A percentile compares a stretch with the other conserved stretches of the same genome.
These are phyloP conservation scores for Microtus ochrogaster DNA, from an alignment of 2,113 vertebrate species.

Conservation along the genomic window DNA sequence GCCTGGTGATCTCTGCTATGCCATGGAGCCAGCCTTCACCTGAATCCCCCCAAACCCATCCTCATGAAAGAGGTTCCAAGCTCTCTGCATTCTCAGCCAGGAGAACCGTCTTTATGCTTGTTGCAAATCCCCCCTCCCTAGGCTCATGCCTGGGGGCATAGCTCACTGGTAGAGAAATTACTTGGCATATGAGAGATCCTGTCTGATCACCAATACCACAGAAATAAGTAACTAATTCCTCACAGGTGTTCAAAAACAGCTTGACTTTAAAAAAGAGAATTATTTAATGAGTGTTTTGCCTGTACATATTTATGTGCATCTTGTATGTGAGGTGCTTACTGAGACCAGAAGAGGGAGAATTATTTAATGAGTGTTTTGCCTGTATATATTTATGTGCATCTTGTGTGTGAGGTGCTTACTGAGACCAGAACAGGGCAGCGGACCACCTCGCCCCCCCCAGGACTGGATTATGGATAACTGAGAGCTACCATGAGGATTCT, in stretches of 20 bases:
- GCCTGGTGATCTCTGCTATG: neutral
- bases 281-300: neutral
- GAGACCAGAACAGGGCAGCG: neutral
- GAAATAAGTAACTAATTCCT: neutral
- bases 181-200: neutral
- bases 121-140: neutral
- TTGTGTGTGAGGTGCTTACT: neutral
- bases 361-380: neutral
- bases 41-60: neutral
- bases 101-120: neutral
- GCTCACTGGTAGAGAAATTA: neutral
- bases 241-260: neutral
- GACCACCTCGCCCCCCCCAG: neutral
- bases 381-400: neutral
- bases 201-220: neutral
- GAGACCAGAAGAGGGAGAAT: neutral
- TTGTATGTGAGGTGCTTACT: neutral
- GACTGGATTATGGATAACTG: neutral
- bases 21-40: neutral
- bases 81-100: neutral
- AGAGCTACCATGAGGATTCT: neutral
- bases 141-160: neutral
- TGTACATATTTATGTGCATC: neutral
- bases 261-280: neutral
- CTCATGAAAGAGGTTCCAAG: neutral